Percentiles rank a stretch among this genome's conserved stretches.
Conservation (phyloP, 2,113 vertebrate genomes). For the Amphilophus citrinellus region DNA sequence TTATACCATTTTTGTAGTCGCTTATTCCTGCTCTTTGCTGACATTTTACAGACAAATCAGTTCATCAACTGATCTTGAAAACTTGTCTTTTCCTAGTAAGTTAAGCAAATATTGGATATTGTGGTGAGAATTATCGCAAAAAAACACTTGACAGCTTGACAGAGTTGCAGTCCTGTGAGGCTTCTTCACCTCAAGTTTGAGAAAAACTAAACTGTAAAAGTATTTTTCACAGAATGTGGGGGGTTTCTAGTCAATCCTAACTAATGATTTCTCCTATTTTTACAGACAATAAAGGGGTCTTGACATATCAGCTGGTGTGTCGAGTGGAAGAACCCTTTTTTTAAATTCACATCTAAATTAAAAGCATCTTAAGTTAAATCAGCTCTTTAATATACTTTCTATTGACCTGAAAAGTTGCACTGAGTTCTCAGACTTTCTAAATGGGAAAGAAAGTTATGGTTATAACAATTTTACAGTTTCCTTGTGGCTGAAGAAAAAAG, state of each 20-base stretch:
- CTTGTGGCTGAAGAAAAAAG: neutral
- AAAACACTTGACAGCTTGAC: neutral
- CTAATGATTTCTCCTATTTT: no score
- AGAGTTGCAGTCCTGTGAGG: neutral
- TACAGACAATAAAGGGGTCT: neutral
- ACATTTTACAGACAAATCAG: constrained; percentile 1
- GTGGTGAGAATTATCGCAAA: neutral
- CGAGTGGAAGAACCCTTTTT: neutral
- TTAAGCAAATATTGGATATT: neutral
- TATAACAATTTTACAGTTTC: constrained; percentile 6
- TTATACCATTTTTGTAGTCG: neutral
- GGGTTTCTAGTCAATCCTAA: no score
- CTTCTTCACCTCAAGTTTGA: neutral
- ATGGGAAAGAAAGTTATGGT: neutral
- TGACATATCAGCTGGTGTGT: neutral
- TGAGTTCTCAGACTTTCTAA: neutral
- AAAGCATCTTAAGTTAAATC: neutral
- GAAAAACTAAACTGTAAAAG: neutral
- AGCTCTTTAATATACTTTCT: neutral
- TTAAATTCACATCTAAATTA: neutral
- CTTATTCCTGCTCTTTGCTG: neutral
- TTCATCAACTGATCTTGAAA: neutral
- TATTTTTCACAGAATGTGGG: neutral
- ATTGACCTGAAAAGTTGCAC: neutral
- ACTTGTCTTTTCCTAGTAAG: neutral